Evolutionary conservation across 2,888 invertebrate genomes (phyloP).

Genomic region (Cordylochernes scorpioides): DNA sequence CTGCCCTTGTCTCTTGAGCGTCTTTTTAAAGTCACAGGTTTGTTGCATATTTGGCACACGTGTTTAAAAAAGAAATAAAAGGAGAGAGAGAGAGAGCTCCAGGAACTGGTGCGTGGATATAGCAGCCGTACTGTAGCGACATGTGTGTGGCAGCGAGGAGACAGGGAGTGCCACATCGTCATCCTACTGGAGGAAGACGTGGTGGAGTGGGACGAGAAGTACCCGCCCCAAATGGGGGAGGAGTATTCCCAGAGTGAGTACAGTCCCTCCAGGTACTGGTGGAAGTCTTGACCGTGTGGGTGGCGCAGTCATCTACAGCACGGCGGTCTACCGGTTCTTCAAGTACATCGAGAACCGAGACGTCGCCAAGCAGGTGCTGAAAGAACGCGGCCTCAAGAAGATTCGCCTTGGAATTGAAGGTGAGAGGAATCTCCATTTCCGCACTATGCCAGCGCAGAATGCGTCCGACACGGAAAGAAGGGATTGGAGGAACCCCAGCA

Average conservation of each 20-base stretch:
- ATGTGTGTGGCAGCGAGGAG: conserved; percentile 49
- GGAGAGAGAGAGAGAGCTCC: too few relatives aligned
- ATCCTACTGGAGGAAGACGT: conserved; percentile 82
- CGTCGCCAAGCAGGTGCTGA: conserved; percentile 84
- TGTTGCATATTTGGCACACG: too few relatives aligned
- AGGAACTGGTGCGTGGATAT: too few relatives aligned
- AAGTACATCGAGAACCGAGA: conserved; percentile 98
- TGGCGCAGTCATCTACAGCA: conserved; percentile 59
- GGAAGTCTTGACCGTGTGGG: neutral
- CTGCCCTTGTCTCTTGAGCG: too few relatives aligned
- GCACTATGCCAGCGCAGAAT: too few relatives aligned
- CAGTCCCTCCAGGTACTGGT: neutral
- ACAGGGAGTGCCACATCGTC: conserved; percentile 90
- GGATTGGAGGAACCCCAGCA: too few relatives aligned
- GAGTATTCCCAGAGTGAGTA: conserved; percentile 79
- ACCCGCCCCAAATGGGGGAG: conserved; percentile 97
- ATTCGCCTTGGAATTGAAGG: conserved; percentile 91
- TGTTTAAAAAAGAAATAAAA: too few relatives aligned
- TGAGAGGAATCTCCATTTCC: conserved; percentile 10
- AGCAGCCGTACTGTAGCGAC: too few relatives aligned
- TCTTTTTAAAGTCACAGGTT: too few relatives aligned
- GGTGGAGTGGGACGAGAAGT: conserved; percentile 94
- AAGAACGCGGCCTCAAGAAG: conserved; percentile 91
- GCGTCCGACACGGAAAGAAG: too few relatives aligned
- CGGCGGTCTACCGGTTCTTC: conserved; percentile 87